Evolutionary conservation across 2,113 vertebrate species (phyloP).

Genomic region (Charadrius vociferus): DNA sequence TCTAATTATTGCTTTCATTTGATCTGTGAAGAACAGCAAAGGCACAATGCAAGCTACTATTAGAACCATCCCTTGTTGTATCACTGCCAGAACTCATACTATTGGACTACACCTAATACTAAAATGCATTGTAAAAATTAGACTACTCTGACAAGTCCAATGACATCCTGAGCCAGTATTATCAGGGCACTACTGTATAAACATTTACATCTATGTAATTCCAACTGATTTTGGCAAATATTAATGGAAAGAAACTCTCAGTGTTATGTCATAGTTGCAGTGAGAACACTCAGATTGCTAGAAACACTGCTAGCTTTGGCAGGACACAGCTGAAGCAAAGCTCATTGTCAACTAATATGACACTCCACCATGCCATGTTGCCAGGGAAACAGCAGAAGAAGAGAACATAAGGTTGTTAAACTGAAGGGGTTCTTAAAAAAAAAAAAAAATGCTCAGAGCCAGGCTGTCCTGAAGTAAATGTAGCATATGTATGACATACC

Average conservation of each 20-base stretch:
- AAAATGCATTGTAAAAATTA: not conserved
- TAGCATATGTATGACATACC: not conserved
- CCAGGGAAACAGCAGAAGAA: not conserved
- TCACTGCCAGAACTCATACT: not conserved
- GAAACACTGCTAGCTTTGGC: not conserved
- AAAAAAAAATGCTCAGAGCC: not conserved
- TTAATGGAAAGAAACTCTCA: not conserved
- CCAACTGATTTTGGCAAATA: not conserved
- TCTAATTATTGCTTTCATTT: not conserved
- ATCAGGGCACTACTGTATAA: not conserved
- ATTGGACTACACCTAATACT: not conserved
- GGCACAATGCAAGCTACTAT: not conserved
- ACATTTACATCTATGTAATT: not conserved
- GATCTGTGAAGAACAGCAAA: not conserved
- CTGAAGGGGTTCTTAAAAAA: not conserved
- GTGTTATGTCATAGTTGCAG: not conserved
- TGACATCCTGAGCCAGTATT: not conserved
- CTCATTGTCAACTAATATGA: not conserved
- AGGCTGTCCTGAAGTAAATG: not conserved
- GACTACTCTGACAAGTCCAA: not conserved
- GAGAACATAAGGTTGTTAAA: not conserved
- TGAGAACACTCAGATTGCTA: not conserved
- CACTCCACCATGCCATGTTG: not conserved
- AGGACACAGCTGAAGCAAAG: not conserved
- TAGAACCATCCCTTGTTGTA: not conserved